Evolutionary conservation across 2,113 vertebrate species (phyloP).

Genomic region (Calyptomena viridis): DNA sequence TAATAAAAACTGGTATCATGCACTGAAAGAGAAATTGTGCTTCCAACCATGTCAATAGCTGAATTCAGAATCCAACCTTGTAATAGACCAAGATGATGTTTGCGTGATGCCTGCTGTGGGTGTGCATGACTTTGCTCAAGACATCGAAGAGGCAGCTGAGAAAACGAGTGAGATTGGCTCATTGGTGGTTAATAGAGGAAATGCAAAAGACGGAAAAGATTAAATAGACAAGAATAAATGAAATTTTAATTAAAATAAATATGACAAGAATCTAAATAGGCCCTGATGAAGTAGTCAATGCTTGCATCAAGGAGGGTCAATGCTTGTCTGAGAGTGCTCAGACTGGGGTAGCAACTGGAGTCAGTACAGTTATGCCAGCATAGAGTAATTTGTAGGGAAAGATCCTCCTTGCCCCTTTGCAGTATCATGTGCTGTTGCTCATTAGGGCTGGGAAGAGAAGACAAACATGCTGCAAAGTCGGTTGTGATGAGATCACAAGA

Average conservation of each 20-base stretch:
- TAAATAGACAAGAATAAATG: not conserved
- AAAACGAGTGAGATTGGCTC: not conserved
- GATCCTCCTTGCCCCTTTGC: not conserved
- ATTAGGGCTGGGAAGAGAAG: not conserved
- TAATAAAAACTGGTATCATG: not conserved
- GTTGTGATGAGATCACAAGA: not conserved
- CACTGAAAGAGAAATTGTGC: not conserved
- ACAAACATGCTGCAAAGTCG: not conserved
- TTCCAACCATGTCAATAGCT: not conserved
- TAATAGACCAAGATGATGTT: not conserved
- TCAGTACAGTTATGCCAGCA: not conserved
- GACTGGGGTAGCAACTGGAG: not conserved
- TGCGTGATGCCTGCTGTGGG: not conserved
- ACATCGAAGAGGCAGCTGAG: not conserved
- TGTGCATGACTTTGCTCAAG: not conserved
- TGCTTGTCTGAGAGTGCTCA: not conserved
- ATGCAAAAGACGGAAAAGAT: not conserved
- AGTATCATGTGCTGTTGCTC: accelerated
- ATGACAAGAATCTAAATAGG: not conserved
- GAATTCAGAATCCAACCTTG: not conserved
- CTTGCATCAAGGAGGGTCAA: not conserved
- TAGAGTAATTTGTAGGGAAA: not conserved
- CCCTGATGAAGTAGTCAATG: not conserved
- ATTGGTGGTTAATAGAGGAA: not conserved
- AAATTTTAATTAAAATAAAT: not conserved